Base-by-base conservation (phyloP, 2,113 vertebrate species). In the Machaerirhynchus nigripectus region DNA sequence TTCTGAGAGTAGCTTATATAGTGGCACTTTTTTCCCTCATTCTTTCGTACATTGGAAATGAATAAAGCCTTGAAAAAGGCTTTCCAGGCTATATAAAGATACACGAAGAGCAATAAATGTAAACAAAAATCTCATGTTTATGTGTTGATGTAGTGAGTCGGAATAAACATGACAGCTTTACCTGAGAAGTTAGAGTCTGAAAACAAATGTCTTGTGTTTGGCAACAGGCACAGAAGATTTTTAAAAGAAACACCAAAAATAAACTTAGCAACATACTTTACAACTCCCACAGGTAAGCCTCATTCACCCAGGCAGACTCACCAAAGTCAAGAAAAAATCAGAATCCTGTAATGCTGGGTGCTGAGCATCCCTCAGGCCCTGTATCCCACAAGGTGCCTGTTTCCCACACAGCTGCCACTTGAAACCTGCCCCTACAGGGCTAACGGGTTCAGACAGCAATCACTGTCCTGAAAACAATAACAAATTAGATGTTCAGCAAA, bases 81-180 rank as follows among this genome's bases (percentile, higher is more conserved):
- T 59, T 94, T 94, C 59, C 55, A 42, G 35, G 40, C 84, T 96
- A 90, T 89, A 56, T 91, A 95, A 94, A 93, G 65, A 78, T 33
- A 70, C 26, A 93, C 55, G 90, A 95, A 85, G 91, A 88, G 30
- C 24, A 94, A 68, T 18, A 92, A 89, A 79, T 57, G 15, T 89
- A 96, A 97, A 97, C 84, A 97, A 95, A 95, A 92, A 76, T 71
- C 79, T 84, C 63, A 33, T 95, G 89, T 96, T 97, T 96, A 87
- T 92, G 31, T 84, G 73, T 93, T 96, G 93, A 89, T 94, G 47
- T 84, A 90, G 49, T 91, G 92, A 95, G 75, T 95, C 87, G 93
- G 78, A 96, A 95, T 56, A 97, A 97, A 97, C 75, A 96, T 33
- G 60, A 96, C 94, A 96, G 96, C 59, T 95, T 97, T 97, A 97